Evolutionary conservation across 2,113 vertebrate species (phyloP), one percentile per base, ranked within the genome.

Genomic region (Ageneiosus marmoratus): DNA sequence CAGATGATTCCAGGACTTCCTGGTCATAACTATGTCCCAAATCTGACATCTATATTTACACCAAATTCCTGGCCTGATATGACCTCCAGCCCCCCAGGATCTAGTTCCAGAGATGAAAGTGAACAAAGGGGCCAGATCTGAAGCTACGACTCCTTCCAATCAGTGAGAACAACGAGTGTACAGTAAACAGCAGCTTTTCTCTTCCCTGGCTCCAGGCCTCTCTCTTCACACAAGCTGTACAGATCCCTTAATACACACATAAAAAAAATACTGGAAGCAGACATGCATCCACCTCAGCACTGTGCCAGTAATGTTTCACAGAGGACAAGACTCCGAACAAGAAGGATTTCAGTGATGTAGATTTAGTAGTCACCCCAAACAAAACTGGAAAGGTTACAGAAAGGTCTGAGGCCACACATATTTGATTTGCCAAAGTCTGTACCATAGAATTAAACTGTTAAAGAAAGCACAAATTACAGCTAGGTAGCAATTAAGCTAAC

Each of bases 101-200:
- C 73, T 58, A 73, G 16, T 78, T 41, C 44, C 80, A 65, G 77
- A 81, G 29, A 48, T 27, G n/a, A 85, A 74, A 70, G 77, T 62
- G 37, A 80, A 56, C 63, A 41, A 58, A 51, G 29, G 51, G 84
- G 53, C 10, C 41, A 50, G 58, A 70, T 53, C 58, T 41, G 55
- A 46, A 85, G 86, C 46, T 18, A 48, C 16, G 27, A 62, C 51
- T 74, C 41, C 62, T 56, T 78, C 55, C 55, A 60, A 32, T 63
- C 46, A 76, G 51, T 29, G 29, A 82, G 77, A 83, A 84, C 79
- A 88, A 84, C 82, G 72, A 74, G 70, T 72, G 72, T 85, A 84
- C 82, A 72, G 75, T 84, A 84, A 84, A 88, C 82, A 88, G 58
- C 62, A 56, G 80, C 73, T 72, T 83, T 79, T 82, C 87, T 86